Evolutionary conservation across 2,797 vertebrate genomes (phyloP).

Genomic region (Cuculus canorus): DNA sequence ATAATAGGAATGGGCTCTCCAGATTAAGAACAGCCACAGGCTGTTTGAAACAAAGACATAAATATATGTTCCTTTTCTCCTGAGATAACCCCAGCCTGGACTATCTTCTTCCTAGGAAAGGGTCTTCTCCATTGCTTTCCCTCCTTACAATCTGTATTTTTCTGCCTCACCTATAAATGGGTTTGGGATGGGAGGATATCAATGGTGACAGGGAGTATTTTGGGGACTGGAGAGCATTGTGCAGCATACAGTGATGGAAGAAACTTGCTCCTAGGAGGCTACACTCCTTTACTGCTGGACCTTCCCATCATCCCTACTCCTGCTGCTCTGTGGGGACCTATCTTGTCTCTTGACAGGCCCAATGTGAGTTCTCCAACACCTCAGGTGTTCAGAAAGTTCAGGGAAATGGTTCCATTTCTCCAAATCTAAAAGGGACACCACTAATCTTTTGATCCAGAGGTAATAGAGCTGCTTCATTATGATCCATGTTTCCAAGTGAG

Average conservation of each 20-base stretch:
- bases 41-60: neutral
- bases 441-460: neutral
- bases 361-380: neutral
- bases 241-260: neutral
- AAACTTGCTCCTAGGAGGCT: neutral
- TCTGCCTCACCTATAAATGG: accelerated
- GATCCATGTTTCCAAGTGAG: neutral
- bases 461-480: neutral
- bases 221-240: neutral
- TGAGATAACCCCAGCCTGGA: neutral
- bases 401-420: neutral
- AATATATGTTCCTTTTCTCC: neutral
- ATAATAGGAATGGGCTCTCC: accelerated
- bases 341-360: neutral
- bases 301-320: accelerated
- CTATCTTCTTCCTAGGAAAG: neutral
- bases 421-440: neutral
- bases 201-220: neutral
- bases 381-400: neutral
- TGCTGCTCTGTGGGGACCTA: neutral
- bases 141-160: neutral
- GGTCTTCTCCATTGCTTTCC: neutral
- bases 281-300: accelerated
- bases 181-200: neutral
- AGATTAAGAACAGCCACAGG: neutral